Base-by-base conservation (phyloP, 1,140 invertebrate genomes). In the Drosophila aff. region DNA sequence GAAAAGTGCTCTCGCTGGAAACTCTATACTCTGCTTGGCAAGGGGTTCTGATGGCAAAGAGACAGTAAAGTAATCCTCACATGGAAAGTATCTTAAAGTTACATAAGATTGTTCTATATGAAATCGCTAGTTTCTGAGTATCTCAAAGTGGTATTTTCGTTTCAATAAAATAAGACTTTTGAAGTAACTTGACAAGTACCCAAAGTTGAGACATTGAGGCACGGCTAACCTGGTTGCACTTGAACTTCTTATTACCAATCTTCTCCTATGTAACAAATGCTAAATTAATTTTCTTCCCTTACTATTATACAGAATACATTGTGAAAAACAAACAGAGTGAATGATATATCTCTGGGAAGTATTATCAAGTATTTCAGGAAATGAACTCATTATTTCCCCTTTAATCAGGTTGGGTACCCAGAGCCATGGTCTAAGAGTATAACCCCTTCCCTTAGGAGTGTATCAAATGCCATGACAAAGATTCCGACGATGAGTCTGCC, bases 401-500 rank as follows among this genome's bases (percentile, higher is more conserved):
- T 8, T 52, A 52, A 52, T n/a, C 28, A 18, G 16, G 28, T 31
- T 10, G 21, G 11, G 4, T 18, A 18, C 8, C 11, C 36, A 41
- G 16, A 6, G 8, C 40, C 40, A 55, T 67, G 52, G 16, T 26
- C 23, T 5, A 41, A 49, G 38, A 8, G 18, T 15, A 38, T 72
- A 13, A 61, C 53, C 53, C 69, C 46, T 31, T 16, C 13, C 31
- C 6, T 36, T 31, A 4, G 26, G 38, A 73, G 69, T 52, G 55
- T 73, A 73, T 73, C 71, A 72, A 73, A 73, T 73, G 44, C 46
- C 31, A 73, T 73, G 67, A 73, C 71, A 61, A 73, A 73, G 71
- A 73, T 55, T 18, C 21, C 41, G 43, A 47, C 59, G 44, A 84
- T 81, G 72, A 81, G 47, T 67, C 77, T 79, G 53, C 43, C 74